Conservation (phyloP, 1,140 invertebrate species). For the Cryptotermes secundus region DNA sequence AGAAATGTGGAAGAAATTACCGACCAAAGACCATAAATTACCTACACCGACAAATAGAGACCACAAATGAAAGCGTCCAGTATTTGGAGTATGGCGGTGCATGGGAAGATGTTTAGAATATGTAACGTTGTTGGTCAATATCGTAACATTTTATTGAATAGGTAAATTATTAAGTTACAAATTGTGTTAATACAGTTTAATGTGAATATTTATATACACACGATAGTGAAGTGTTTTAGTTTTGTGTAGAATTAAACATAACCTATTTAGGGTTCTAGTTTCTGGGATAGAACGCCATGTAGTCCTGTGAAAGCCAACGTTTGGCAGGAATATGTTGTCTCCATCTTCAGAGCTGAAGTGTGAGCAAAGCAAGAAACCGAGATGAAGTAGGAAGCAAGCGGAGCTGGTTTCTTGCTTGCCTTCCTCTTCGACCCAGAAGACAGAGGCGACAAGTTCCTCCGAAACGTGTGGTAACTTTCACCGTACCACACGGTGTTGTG, state of each 20-base stretch:
- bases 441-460: no score
- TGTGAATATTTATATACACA: background rate
- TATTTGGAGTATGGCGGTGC: background rate
- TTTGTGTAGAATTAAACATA: background rate
- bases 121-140: background rate
- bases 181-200: background rate
- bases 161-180: background rate
- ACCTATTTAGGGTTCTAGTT: background rate
- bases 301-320: no score
- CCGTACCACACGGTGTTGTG: background rate
- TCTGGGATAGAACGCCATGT: no score
- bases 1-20: no score
- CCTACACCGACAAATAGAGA: no score
- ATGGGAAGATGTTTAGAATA: background rate
- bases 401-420: background rate
- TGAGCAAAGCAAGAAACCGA: background rate
- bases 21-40: no score
- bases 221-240: background rate
- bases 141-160: background rate
- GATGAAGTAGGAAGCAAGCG: background rate
- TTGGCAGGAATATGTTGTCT: no score
- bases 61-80: no score
- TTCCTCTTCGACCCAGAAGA: no score
- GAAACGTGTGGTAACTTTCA: no score
- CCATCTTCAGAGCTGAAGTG: no score